Evolutionary conservation across 2,888 invertebrate species (phyloP), one percentile per base, ranked within the genome.

Genomic region (Apotomis betuletana): DNA sequence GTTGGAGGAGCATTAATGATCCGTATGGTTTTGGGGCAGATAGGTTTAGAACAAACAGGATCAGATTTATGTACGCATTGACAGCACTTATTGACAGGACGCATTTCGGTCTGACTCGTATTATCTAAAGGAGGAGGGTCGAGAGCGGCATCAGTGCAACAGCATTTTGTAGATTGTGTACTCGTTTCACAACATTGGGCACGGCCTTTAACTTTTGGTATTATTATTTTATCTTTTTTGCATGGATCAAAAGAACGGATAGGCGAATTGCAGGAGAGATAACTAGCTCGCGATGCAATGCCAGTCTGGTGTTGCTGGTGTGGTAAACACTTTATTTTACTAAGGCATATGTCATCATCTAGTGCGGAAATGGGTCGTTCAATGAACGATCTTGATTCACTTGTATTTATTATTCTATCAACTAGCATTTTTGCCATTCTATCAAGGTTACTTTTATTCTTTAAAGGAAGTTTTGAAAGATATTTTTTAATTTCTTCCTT

Each of bases 201-300:
- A 73, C 85, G 81, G 36, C 80, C 76, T 75, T 79, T 81, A 4
- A 88, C 84, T 67, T 70, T 81, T 27, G 83, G 75, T 59, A 89
- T 76, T 75, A 84, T 78, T 3, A 77, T 79, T 70, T 70, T 77
- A 1, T 89, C 89, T 72, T 84, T 83, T 10, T 67, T 38, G 54
- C 72, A 83, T 54, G 88, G 76, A 9, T 79, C 75, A 62, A 83
- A 81, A 0, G 79, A 77, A 12, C 82, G 84, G 15, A 79, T 71
- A 9, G 13, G 46, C 12, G 58, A 46, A 46, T 5, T 44, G 46
- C 44, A 55, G 4, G 54, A 41, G 5, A 15, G 54, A 2, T 41
- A 41, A 10, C 64, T 54, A 54, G 15, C 5, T 13, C 36, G 6
- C 41, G 15, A 27, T 27, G 12, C n/a, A n/a, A n/a, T 4, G 8